Conservation (phyloP, 2,797 vertebrate genomes). For the Fringilla coelebs region DNA sequence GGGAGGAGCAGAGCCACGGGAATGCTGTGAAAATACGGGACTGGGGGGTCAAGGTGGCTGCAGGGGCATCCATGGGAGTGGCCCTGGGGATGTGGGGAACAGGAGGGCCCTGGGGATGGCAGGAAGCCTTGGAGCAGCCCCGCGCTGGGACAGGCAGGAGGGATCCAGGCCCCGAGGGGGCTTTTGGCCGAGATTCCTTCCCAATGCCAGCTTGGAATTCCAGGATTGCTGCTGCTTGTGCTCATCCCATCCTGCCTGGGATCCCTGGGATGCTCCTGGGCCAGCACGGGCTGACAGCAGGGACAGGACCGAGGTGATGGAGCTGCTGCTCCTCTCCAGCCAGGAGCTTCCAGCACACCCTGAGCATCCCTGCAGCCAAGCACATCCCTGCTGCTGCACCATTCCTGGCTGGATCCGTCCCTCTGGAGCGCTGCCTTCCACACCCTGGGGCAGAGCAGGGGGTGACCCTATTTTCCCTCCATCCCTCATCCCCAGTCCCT, state of each 20-base stretch:
- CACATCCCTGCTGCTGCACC: background rate
- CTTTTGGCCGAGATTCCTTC: background rate
- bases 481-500: background rate
- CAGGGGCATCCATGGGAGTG: background rate
- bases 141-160: background rate
- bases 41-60: background rate
- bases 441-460: background rate
- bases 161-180: background rate
- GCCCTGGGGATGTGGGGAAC: background rate
- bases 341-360: background rate
- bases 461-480: accelerated
- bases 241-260: background rate
- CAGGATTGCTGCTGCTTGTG: background rate
- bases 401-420: background rate
- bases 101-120: background rate
- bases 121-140: background rate
- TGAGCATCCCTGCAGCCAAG: background rate
- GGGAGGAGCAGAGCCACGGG: background rate
- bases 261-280: background rate
- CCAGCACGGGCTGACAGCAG: background rate
- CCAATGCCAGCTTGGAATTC: background rate
- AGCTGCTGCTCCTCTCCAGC: background rate
- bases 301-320: background rate
- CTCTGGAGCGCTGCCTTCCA: background rate
- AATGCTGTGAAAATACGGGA: background rate